A percentile compares a stretch with the other conserved stretches of the same genome.
These are phyloP conservation scores for Zelostemma sp. DNA, from an alignment of 1,140 invertebrate species.

Conservation along the genomic window DNA sequence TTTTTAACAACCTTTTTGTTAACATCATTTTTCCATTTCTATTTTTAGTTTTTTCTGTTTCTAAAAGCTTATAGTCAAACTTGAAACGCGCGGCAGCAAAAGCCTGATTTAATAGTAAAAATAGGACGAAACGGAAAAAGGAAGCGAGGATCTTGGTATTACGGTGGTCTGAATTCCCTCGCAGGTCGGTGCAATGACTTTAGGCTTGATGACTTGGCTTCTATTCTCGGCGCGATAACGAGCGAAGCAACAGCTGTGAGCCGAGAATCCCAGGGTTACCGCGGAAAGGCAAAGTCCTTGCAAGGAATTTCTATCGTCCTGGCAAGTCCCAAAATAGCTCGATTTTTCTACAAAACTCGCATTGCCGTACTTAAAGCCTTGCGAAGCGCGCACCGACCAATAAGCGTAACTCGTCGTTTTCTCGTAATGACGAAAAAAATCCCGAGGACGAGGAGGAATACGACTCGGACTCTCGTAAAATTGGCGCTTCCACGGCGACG, in stretches of 20 bases:
- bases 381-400: neutral
- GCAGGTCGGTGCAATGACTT: slow-evolving; percentile 44
- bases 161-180: slow-evolving; percentile 34
- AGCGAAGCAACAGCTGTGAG: neutral
- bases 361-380: neutral
- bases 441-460: slow-evolving; percentile 19
- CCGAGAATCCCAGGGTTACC: slow-evolving; percentile 35
- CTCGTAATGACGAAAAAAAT: slow-evolving; percentile 55
- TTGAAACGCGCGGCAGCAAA: no score
- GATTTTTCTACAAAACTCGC: neutral
- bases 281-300: slow-evolving; percentile 39
- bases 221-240: slow-evolving; percentile 45
- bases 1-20: no score
- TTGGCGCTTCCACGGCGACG: slow-evolving; percentile 14
- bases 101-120: slow-evolving; percentile 9
- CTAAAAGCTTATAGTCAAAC: no score
- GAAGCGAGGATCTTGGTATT: slow-evolving; percentile 26
- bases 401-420: slow-evolving; percentile 54
- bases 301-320: slow-evolving; percentile 31
- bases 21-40: no score
- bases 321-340: neutral
- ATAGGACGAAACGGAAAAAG: slow-evolving; percentile 32
- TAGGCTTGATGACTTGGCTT: slow-evolving; percentile 27
- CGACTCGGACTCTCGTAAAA: slow-evolving; percentile 9
- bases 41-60: no score